Percentiles rank a stretch among this genome's conserved stretches.
These are phyloP conservation scores for Lasioglossum figueresi DNA, from an alignment of 2,888 invertebrate genomes.

Conservation along the genomic window DNA sequence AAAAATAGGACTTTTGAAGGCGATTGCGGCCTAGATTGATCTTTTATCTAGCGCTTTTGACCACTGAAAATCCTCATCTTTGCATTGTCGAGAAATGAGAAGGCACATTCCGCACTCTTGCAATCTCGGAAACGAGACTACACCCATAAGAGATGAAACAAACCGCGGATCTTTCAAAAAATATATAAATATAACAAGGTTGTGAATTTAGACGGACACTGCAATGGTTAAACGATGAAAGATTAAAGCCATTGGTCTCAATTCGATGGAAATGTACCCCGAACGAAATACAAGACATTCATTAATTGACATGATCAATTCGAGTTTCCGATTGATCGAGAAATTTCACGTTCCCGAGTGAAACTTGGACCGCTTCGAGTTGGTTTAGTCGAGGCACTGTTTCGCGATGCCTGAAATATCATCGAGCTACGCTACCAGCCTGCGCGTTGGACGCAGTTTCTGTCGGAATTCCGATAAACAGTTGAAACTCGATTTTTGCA, in stretches of 20 bases:
- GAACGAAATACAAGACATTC: neutral
- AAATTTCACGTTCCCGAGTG: neutral
- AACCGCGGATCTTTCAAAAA: too few relatives aligned
- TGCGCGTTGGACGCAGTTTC: neutral
- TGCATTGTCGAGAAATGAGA: too few relatives aligned
- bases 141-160: too few relatives aligned
- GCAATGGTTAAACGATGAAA: too few relatives aligned
- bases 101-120: too few relatives aligned
- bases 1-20: too few relatives aligned
- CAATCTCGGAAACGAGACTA: too few relatives aligned
- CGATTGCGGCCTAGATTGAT: too few relatives aligned
- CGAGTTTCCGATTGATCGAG: neutral
- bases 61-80: too few relatives aligned
- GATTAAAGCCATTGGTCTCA: neutral
- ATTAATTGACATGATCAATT: neutral
- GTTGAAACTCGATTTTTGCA: constrained; percentile 81
- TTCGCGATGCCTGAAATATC: neutral
- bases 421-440: neutral
- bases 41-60: too few relatives aligned
- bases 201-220: too few relatives aligned
- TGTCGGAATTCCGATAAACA: neutral
- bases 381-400: neutral
- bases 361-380: neutral
- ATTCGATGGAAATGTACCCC: neutral
- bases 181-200: too few relatives aligned